Evolutionary conservation across 2,113 vertebrate genomes (phyloP).

Genomic region (Microcebus tavaratra): DNA sequence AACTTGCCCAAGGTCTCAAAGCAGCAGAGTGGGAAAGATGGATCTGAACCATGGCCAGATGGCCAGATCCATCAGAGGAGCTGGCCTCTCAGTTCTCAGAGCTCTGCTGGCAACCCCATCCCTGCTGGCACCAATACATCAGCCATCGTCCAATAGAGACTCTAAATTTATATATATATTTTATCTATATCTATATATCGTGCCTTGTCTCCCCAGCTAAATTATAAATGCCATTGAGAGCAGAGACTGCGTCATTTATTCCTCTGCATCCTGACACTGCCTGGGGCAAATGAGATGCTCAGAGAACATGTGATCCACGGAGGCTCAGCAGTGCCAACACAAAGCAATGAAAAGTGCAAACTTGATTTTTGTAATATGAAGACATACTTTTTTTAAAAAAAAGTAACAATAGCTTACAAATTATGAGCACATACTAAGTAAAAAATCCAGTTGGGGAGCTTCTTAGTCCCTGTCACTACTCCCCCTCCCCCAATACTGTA

Average conservation of each 20-base stretch:
- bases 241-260: not conserved
- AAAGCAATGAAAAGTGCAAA: not conserved
- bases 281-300: not conserved
- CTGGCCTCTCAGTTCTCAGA: not conserved
- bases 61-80: not conserved
- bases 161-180: not conserved
- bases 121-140: not conserved
- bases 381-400: not conserved
- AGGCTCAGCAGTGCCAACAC: not conserved
- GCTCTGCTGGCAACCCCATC: not conserved
- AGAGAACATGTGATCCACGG: not conserved
- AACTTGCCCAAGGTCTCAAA: not conserved
- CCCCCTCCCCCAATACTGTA: not conserved
- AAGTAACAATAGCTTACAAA: too few relatives aligned
- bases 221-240: not conserved
- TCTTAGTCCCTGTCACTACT: not conserved
- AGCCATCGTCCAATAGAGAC: not conserved
- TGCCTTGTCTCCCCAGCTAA: not conserved
- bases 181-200: not conserved
- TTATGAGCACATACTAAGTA: not conserved
- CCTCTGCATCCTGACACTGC: conserved; percentile 6
- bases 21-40: conserved; percentile 39
- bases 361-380: not conserved
- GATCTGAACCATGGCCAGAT: conserved; percentile 3
- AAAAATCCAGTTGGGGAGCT: not conserved